phyloP scores from a whole-genome alignment of 2,113 vertebrate species.

The Elgaria multicarinata region DNA sequence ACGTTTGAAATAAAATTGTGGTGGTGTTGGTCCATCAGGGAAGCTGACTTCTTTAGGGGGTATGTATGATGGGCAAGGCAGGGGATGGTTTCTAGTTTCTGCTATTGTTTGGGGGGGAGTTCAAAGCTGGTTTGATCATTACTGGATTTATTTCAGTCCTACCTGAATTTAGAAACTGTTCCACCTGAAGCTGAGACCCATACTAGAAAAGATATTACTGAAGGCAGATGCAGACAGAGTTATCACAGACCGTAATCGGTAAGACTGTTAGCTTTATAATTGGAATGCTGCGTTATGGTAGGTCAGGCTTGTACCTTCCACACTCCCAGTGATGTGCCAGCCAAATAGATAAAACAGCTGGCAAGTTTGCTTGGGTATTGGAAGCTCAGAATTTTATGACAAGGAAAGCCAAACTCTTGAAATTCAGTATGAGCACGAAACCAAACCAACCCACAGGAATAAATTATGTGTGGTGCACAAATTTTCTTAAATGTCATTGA shows the following conservation, averaged over 20 bases:
- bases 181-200: accelerated
- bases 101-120: background rate
- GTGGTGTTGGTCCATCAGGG: background rate
- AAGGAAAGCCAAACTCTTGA: background rate
- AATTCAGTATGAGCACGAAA: background rate
- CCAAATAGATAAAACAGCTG: background rate
- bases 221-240: background rate
- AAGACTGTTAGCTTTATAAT: background rate
- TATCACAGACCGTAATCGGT: background rate
- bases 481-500: background rate
- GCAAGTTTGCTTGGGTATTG: background rate
- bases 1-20: background rate
- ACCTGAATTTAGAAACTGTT: accelerated
- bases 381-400: background rate
- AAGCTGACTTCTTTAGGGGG: background rate
- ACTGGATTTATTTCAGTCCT: background rate
- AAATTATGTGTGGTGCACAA: background rate
- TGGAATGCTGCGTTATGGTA: background rate
- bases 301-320: background rate
- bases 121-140: background rate
- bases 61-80: background rate
- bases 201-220: background rate
- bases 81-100: background rate
- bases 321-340: background rate
- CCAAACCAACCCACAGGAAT: background rate